These are phyloP conservation scores for Malthinus seriepunctatus DNA, from an alignment of 2,888 invertebrate species.

Conservation along the genomic window DNA sequence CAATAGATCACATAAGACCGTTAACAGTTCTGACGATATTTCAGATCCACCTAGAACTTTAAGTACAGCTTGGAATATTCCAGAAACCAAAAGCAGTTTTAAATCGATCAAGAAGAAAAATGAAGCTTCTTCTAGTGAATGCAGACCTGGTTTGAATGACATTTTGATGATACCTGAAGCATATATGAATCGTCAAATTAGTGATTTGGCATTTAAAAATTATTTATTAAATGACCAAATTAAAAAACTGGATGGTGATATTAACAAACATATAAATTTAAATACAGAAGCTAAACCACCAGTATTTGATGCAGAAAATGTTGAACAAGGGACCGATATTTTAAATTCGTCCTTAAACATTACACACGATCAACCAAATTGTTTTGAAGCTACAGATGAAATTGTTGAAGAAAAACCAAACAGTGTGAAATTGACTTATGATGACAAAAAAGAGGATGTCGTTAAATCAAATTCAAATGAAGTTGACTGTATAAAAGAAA, in stretches of 20 bases:
- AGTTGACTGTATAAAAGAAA: no score
- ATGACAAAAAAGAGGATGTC: not conserved
- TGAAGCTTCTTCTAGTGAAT: slow-evolving; percentile 20
- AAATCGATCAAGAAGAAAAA: slow-evolving; percentile 6
- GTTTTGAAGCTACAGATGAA: not conserved
- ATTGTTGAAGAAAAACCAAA: slow-evolving; percentile 13
- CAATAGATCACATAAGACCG: not conserved
- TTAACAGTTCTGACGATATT: not conserved
- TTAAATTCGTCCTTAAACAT: slow-evolving; percentile 38
- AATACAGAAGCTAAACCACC: not conserved
- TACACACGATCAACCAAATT: not conserved
- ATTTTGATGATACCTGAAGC: slow-evolving; percentile 47
- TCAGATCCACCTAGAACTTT: not conserved
- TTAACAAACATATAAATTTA: slow-evolving; percentile 21
- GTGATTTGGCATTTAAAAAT: slow-evolving; percentile 20
- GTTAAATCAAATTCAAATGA: no score
- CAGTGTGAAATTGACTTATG: not conserved
- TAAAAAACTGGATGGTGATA: slow-evolving; percentile 5
- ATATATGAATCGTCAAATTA: slow-evolving; percentile 9
- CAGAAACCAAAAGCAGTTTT: no score
- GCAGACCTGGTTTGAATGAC: slow-evolving; percentile 46
- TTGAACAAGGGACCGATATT: slow-evolving; percentile 52
- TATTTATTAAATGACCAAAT: slow-evolving; percentile 25
- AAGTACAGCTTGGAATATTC: not conserved
- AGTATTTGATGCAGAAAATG: slow-evolving; percentile 2